Conservation (phyloP, 2,113 vertebrate species). For the Eidolon helvum region DNA sequence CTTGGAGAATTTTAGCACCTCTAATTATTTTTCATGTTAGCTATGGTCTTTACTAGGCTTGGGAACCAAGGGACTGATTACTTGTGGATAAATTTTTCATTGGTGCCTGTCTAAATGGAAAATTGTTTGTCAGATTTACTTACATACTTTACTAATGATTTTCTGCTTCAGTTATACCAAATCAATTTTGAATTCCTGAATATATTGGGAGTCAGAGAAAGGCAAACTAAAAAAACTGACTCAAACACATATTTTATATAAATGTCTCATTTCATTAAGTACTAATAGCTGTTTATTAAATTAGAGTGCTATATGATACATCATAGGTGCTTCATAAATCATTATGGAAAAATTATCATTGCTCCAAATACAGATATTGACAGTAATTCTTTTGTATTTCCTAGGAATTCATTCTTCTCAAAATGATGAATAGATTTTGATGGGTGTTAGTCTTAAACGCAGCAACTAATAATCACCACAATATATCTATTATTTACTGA, state of each 20-base stretch:
- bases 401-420: background rate
- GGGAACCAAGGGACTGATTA: background rate
- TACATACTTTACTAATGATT: conserved; percentile 25
- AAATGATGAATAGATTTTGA: background rate
- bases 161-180: conserved; percentile 46
- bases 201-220: background rate
- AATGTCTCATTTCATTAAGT: background rate
- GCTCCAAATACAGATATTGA: background rate
- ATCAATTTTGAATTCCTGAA: conserved; percentile 24
- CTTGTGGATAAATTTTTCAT: background rate
- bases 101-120: conserved; percentile 51
- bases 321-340: background rate
- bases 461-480: background rate
- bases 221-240: background rate
- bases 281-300: no score
- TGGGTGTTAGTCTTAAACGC: background rate
- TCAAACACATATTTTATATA: background rate
- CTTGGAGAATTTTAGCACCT: background rate
- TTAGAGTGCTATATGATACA: background rate
- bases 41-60: background rate
- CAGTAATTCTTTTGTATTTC: background rate
- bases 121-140: conserved; percentile 46
- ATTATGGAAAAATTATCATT: background rate
- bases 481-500: background rate
- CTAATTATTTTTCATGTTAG: conserved; percentile 28